These are phyloP conservation scores for Chrysotoxum bicinctum DNA, from an alignment of 2,888 invertebrate species.

Conservation along the genomic window DNA sequence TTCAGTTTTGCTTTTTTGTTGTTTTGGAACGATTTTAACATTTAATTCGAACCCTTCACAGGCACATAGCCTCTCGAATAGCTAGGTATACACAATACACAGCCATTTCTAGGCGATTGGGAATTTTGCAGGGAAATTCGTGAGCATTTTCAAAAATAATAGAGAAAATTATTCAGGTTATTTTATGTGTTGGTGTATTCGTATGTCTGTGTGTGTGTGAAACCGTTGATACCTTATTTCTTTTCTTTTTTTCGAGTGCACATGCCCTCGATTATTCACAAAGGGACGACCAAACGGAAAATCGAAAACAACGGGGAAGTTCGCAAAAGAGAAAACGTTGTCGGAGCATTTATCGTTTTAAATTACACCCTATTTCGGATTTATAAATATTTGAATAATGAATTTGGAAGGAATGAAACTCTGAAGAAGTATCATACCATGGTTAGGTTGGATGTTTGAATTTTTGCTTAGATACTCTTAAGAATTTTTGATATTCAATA, in stretches of 20 bases:
- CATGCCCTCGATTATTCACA: slow-evolving; percentile 58
- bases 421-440: too few relatives aligned
- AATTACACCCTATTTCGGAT: not conserved
- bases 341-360: not conserved
- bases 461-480: too few relatives aligned
- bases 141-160: slow-evolving; percentile 55
- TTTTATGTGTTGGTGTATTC: not conserved
- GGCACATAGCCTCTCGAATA: not conserved
- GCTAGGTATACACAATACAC: not conserved
- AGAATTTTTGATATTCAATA: too few relatives aligned
- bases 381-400: too few relatives aligned
- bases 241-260: not conserved
- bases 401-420: too few relatives aligned
- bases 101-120: slow-evolving; percentile 18
- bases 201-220: not conserved
- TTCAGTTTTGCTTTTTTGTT: slow-evolving; percentile 34
- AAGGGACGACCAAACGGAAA: slow-evolving; percentile 13
- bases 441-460: too few relatives aligned
- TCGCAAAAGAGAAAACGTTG: not conserved
- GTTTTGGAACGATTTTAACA: slow-evolving; percentile 30
- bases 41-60: slow-evolving; percentile 37
- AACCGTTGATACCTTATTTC: not conserved
- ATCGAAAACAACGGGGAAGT: not conserved
- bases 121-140: slow-evolving; percentile 37
- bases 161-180: slow-evolving; percentile 54